Percentiles rank a stretch among this genome's conserved stretches.
Evolutionary conservation across 2,888 invertebrate species (phyloP).

Genomic region (Cosmopolites sordidus): DNA sequence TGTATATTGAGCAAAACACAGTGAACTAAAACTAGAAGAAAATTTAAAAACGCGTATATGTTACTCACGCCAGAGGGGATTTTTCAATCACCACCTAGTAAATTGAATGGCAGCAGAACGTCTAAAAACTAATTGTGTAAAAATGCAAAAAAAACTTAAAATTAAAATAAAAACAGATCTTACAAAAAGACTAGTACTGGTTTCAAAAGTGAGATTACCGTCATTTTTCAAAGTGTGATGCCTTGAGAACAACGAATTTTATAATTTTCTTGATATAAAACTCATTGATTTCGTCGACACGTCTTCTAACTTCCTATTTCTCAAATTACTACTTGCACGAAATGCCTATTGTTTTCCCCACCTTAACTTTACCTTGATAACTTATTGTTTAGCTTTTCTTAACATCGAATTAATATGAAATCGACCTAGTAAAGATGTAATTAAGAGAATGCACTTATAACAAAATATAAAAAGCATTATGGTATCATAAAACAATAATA

Average conservation of each 20-base stretch:
- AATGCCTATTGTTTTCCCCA: neutral
- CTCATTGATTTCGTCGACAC: too few species aligned
- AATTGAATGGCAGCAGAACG: constrained; percentile 35
- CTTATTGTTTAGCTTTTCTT: too few species aligned
- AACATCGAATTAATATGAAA: too few species aligned
- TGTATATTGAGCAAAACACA: neutral
- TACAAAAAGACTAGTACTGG: constrained; percentile 37
- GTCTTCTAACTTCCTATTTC: neutral
- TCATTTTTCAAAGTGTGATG: neutral
- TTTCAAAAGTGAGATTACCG: constrained; percentile 28
- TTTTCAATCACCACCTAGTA: neutral
- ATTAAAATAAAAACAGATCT: constrained; percentile 19
- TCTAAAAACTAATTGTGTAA: constrained; percentile 28
- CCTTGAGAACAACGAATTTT: too few species aligned
- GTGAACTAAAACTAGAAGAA: neutral
- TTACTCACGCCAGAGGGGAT: neutral
- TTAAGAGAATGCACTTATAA: too few species aligned
- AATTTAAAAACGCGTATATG: neutral
- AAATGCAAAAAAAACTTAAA: constrained; percentile 30
- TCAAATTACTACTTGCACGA: neutral
- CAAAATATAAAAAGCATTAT: too few species aligned
- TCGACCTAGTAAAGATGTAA: too few species aligned
- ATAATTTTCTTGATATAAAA: too few species aligned
- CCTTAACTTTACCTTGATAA: neutral
- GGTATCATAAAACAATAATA: too few species aligned